Conservation (phyloP, 2,888 invertebrate species). For the Ptilodon capucinus region DNA sequence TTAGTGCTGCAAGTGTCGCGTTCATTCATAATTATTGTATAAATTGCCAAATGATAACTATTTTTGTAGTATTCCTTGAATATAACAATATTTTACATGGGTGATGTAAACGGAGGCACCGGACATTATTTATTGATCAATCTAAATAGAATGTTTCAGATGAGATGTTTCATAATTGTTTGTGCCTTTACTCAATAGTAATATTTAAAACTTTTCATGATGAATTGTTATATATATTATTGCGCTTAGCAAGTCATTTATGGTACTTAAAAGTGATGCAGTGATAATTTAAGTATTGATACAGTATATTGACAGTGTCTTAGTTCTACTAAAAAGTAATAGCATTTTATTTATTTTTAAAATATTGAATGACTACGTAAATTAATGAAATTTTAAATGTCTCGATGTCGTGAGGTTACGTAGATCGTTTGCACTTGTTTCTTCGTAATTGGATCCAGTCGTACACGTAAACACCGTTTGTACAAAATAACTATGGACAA, state of each 20-base stretch:
- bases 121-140: constrained; percentile 26
- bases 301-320: constrained; percentile 46
- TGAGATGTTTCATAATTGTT: constrained; percentile 64
- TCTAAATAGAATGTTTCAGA: constrained; percentile 34
- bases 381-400: constrained; percentile 40
- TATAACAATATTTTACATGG: constrained; percentile 49
- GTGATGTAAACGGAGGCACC: constrained; percentile 28
- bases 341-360: constrained; percentile 51
- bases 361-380: constrained; percentile 18
- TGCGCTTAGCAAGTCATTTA: constrained; percentile 23
- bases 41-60: constrained; percentile 77
- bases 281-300: constrained; percentile 56
- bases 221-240: constrained; percentile 32
- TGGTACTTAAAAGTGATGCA: constrained; percentile 66
- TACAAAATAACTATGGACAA: constrained; percentile 15
- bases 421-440: constrained; percentile 41
- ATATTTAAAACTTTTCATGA: constrained; percentile 49
- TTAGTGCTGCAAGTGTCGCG: constrained; percentile 35
- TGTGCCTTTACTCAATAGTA: constrained; percentile 72
- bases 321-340: constrained; percentile 45
- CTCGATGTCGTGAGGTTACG: constrained; percentile 67
- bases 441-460: constrained; percentile 23
- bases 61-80: constrained; percentile 74
- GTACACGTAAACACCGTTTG: constrained; percentile 12
- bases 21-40: constrained; percentile 53